These are phyloP conservation scores for Artemia sinica DNA, from an alignment of 2,888 invertebrate species.

Conservation along the genomic window DNA sequence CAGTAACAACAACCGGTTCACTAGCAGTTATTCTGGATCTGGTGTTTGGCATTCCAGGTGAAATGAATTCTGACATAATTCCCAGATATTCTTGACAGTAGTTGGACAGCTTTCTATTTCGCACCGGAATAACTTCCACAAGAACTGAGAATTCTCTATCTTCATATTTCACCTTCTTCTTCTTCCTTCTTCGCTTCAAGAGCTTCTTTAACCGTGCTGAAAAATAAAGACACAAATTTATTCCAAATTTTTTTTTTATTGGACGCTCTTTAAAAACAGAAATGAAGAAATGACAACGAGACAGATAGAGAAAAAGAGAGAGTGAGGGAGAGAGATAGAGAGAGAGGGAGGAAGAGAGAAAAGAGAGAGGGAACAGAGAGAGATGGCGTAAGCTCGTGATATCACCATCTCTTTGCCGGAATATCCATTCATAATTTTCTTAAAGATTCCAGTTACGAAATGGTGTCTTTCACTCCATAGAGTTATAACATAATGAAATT, in stretches of 20 bases:
- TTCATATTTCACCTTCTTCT: not conserved
- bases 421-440: too few species aligned
- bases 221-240: not conserved
- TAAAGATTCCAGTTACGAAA: too few species aligned
- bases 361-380: too few species aligned
- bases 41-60: not conserved
- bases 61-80: not conserved
- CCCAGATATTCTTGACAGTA: constrained; percentile 3
- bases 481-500: too few species aligned
- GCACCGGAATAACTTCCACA: not conserved
- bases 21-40: not conserved
- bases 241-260: not conserved
- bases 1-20: not conserved
- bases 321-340: too few species aligned
- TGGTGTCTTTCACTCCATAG: too few species aligned
- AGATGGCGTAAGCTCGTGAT: too few species aligned
- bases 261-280: not conserved
- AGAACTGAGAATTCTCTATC: not conserved
- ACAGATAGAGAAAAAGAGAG: too few species aligned
- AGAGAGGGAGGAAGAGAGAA: too few species aligned
- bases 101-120: not conserved
- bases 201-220: constrained; percentile 8
- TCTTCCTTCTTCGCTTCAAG: not conserved
- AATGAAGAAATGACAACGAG: not conserved
- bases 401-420: too few species aligned